These are phyloP conservation scores for Porites evermanni DNA, from an alignment of 92 coral and sea anemone species.

Conservation along the genomic window DNA sequence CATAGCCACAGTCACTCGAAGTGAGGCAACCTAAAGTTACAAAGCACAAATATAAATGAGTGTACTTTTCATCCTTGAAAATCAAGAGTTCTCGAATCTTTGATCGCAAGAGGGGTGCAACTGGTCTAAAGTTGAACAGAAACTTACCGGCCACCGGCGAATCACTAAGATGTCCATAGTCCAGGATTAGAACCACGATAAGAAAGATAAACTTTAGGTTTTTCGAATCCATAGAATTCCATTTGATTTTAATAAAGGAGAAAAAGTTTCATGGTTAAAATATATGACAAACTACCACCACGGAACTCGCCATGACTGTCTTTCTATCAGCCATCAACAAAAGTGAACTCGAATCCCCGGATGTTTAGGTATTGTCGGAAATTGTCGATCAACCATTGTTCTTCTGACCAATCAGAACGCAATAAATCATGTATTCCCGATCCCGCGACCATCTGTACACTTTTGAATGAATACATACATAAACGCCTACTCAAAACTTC, in stretches of 20 bases:
- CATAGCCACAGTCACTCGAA: constrained; percentile 44
- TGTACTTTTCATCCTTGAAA: neutral
- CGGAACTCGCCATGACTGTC: constrained; percentile 1
- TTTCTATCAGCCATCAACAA: constrained; percentile 31
- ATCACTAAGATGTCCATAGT: constrained; percentile 77
- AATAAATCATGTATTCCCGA: constrained; percentile 2
- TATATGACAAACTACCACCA: neutral
- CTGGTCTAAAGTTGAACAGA: neutral
- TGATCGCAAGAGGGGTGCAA: constrained; percentile 1
- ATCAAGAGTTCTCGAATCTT: constrained; percentile 29
- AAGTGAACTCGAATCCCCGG: constrained; percentile 54
- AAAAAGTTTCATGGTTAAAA: constrained; percentile 18
- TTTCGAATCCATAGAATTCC: constrained; percentile 87
- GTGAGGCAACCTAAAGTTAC: constrained; percentile 19
- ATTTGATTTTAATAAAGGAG: constrained; percentile 69
- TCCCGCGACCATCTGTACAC: constrained; percentile 38
- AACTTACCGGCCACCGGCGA: constrained; percentile 78
- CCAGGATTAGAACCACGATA: constrained; percentile 51
- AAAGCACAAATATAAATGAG: constrained; percentile 2
- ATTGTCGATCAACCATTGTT: constrained; percentile 57
- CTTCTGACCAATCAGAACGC: constrained; percentile 59
- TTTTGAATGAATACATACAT: constrained; percentile 5
- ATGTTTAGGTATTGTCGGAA: constrained; percentile 65
- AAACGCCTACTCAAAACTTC: constrained; percentile 18
- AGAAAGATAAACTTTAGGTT: constrained; percentile 60